phyloP scores from a whole-genome alignment of 1,140 invertebrate genomes.

The Drosophila tropicalis region DNA sequence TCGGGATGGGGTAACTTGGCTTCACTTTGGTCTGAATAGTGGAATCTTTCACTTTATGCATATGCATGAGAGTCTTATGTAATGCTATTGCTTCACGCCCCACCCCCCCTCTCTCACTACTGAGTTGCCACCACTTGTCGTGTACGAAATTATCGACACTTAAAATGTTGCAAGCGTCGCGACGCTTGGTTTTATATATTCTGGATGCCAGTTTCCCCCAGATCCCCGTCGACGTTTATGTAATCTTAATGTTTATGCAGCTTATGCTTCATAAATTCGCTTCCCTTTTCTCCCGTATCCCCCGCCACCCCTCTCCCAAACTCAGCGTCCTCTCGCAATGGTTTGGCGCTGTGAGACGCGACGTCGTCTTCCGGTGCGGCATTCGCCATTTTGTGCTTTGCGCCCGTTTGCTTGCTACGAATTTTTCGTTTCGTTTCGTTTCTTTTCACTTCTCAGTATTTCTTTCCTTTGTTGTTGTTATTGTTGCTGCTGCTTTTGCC shows the following conservation, averaged over 20 bases:
- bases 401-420: slow-evolving; percentile 27
- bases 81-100: slow-evolving; percentile 21
- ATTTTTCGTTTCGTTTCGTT: slow-evolving; percentile 14
- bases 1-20: not conserved
- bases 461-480: slow-evolving; percentile 1
- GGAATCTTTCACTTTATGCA: slow-evolving; percentile 43
- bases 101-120: not conserved
- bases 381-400: slow-evolving; percentile 61
- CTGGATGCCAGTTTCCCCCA: slow-evolving; percentile 10
- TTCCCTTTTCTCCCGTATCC: slow-evolving; percentile 7
- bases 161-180: slow-evolving; percentile 75
- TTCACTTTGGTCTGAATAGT: slow-evolving; percentile 34
- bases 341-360: slow-evolving; percentile 30
- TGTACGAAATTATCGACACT: slow-evolving; percentile 72
- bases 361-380: slow-evolving; percentile 66
- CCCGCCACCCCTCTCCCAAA: no score
- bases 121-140: not conserved
- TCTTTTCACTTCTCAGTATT: not conserved
- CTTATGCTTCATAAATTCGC: slow-evolving; percentile 79
- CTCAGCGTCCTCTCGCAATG: not conserved
- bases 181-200: slow-evolving; percentile 30
- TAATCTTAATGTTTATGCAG: slow-evolving; percentile 81
- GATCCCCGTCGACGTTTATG: slow-evolving; percentile 68
- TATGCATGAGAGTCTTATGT: slow-evolving; percentile 69
- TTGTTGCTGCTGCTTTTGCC: not conserved